Percentiles rank a stretch among this genome's conserved stretches.
phyloP scores from a whole-genome alignment of 2,888 invertebrate genomes.

The Erebia ligea region DNA sequence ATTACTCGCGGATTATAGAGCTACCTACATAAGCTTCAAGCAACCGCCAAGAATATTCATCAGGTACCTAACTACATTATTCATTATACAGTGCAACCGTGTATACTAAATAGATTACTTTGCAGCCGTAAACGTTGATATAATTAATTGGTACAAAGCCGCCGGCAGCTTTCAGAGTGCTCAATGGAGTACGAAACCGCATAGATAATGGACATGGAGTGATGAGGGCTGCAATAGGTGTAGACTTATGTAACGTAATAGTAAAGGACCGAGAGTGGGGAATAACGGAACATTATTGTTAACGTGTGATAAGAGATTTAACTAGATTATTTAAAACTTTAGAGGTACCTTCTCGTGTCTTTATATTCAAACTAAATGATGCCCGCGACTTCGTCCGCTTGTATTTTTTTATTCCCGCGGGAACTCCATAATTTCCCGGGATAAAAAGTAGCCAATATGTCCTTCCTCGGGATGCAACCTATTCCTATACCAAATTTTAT shows the following conservation, averaged over 20 bases:
- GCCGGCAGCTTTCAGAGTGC: conserved; percentile 50
- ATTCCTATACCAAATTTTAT: no score
- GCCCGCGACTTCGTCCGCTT: no score
- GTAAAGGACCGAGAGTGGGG: background rate
- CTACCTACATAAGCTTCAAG: background rate
- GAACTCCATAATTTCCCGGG: no score
- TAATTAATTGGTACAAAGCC: conserved; percentile 59
- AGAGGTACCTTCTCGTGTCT: no score
- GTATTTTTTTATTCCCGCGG: no score
- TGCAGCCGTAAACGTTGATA: conserved; percentile 52
- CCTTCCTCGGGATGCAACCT: no score
- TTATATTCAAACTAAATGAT: no score
- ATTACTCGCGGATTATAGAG: background rate
- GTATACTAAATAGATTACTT: conserved; percentile 39
- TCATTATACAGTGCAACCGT: background rate
- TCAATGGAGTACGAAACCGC: conserved; percentile 53
- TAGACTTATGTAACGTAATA: background rate
- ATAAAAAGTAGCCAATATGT: no score
- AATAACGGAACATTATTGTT: background rate
- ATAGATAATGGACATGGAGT: conserved; percentile 44
- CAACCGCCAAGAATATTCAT: background rate
- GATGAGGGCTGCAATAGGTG: conserved; percentile 6
- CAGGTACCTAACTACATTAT: background rate
- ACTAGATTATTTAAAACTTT: no score
- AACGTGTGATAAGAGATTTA: background rate